These are phyloP conservation scores for Nansenia antarctica DNA, from an alignment of 2,113 vertebrate species.

Conservation along the genomic window DNA sequence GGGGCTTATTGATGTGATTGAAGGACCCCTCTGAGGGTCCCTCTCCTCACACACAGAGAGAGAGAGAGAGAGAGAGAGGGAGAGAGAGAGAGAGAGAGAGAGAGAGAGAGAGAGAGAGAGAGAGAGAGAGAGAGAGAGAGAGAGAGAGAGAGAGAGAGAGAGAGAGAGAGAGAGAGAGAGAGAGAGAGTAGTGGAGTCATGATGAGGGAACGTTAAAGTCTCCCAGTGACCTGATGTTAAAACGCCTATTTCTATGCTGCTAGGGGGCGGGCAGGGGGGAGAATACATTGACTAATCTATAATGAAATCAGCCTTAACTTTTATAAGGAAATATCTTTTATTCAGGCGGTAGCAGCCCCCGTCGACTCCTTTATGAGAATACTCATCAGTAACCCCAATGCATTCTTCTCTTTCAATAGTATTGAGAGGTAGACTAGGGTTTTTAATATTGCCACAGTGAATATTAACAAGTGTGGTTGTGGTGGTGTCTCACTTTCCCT, in stretches of 20 bases:
- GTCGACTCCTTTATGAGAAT: background rate
- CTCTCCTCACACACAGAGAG: no score
- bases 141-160: no score
- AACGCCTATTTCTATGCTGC: slow-evolving; percentile 13
- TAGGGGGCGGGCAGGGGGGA: background rate
- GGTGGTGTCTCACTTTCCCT: background rate
- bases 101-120: no score
- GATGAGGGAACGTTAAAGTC: slow-evolving; percentile 3
- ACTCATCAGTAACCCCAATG: slow-evolving; percentile 11
- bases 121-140: no score
- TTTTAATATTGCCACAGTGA: slow-evolving; percentile 2
- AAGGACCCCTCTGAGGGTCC: no score
- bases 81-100: no score
- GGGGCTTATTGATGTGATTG: no score
- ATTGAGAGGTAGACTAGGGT: slow-evolving; percentile 20
- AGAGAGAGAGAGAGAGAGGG: no score
- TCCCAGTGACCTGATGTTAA: background rate
- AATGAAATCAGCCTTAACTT: slow-evolving; percentile 21
- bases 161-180: no score
- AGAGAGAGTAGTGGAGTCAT: no score
- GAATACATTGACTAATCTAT: slow-evolving; percentile 13
- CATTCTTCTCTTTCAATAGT: slow-evolving; percentile 12
- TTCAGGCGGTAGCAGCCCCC: slow-evolving; percentile 11
- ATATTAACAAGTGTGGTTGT: background rate
- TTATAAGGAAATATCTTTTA: slow-evolving; percentile 18